Conservation (phyloP, 2,113 vertebrate genomes). For the Takifugu bimaculatus region DNA sequence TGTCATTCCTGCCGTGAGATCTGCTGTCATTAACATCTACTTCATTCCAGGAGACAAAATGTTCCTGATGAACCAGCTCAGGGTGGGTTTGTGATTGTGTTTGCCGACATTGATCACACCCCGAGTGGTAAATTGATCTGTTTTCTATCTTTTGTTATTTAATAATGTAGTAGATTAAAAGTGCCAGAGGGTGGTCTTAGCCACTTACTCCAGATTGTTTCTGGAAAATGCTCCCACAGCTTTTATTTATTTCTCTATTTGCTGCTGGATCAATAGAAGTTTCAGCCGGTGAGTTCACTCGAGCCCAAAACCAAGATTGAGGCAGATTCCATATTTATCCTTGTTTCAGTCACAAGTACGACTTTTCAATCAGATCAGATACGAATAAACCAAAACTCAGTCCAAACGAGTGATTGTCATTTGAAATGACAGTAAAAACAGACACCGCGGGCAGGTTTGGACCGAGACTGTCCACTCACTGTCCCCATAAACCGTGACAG, state of each 20-base stretch:
- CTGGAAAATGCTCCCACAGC: slow-evolving; percentile 18
- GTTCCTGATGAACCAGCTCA: slow-evolving; percentile 46
- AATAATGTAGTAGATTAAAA: slow-evolving; percentile 56
- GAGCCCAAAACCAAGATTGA: slow-evolving; percentile 9
- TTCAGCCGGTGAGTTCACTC: neutral
- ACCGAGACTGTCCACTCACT: slow-evolving; percentile 14
- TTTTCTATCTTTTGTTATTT: slow-evolving; percentile 40
- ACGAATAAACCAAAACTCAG: too few species aligned
- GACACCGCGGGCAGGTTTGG: neutral
- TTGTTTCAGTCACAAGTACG: too few species aligned
- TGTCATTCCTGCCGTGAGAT: too few species aligned
- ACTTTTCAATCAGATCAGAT: too few species aligned
- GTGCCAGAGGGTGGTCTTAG: slow-evolving; percentile 34
- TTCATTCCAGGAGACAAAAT: slow-evolving; percentile 26
- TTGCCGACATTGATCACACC: slow-evolving; percentile 44
- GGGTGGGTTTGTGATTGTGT: slow-evolving; percentile 34
- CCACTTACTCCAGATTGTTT: slow-evolving; percentile 22
- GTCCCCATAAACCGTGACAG: slow-evolving; percentile 33
- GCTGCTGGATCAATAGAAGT: slow-evolving; percentile 10
- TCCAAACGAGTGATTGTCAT: neutral
- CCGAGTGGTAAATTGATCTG: slow-evolving; percentile 55
- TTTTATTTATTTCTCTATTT: slow-evolving; percentile 31
- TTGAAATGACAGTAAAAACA: neutral
- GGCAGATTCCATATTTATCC: too few species aligned
- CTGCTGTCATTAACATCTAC: too few species aligned